Conservation (phyloP, 2,113 vertebrate species). For the Lichenostomus cassidix region DNA sequence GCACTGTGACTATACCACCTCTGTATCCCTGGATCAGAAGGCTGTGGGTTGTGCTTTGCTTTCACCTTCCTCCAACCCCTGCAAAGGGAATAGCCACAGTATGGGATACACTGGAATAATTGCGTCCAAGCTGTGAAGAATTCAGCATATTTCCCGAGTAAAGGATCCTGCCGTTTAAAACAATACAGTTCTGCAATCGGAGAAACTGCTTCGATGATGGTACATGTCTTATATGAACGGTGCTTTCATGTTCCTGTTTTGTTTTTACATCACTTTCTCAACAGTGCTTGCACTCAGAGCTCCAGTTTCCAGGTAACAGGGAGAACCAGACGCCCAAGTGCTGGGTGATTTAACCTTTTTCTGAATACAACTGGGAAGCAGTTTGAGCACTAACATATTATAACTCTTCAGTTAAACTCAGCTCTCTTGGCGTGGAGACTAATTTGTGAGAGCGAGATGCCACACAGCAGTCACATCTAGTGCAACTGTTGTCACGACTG, state of each 20-base stretch:
- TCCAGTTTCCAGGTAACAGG: conserved; percentile 52
- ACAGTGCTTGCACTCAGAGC: neutral
- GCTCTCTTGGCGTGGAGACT: neutral
- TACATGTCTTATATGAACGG: neutral
- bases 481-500: neutral
- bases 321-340: neutral
- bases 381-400: neutral
- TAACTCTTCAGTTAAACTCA: neutral
- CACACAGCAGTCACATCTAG: neutral
- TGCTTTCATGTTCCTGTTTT: neutral
- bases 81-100: neutral
- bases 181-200: neutral
- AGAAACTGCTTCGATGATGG: neutral
- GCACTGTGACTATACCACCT: neutral
- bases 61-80: neutral
- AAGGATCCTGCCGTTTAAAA: neutral
- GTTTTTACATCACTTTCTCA: conserved; percentile 12
- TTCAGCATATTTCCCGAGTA: neutral
- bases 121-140: neutral
- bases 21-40: neutral
- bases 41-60: neutral
- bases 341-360: neutral
- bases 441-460: neutral
- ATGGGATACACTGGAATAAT: neutral
- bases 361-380: neutral